phyloP scores from a whole-genome alignment of 2,797 vertebrate species.

The Vireo griseus region DNA sequence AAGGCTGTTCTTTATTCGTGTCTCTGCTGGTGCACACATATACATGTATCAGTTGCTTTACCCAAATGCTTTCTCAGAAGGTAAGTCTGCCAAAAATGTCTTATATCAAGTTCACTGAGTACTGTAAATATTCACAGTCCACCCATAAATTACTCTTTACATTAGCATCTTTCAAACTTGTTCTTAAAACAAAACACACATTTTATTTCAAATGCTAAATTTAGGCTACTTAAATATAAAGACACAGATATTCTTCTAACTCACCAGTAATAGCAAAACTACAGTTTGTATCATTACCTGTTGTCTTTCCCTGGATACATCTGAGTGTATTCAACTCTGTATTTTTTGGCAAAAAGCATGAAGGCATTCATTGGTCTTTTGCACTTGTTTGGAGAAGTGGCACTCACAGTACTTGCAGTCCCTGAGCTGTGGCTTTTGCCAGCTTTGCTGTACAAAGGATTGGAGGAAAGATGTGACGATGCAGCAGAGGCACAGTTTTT shows the following conservation, averaged over 20 bases:
- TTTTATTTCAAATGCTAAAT: background rate
- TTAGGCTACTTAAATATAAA: background rate
- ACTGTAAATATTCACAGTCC: background rate
- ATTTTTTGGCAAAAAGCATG: constrained; percentile 99
- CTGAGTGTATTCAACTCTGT: constrained; percentile 98
- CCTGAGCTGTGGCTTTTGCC: constrained; percentile 90
- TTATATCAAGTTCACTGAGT: background rate
- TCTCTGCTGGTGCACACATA: background rate
- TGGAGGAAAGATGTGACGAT: constrained; percentile 81
- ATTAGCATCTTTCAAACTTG: background rate
- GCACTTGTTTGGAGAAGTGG: constrained; percentile 94
- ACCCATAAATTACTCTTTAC: background rate
- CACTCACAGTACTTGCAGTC: constrained; percentile 82
- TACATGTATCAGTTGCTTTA: background rate
- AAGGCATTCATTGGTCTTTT: constrained; percentile 99
- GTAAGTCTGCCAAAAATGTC: background rate
- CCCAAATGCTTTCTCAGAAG: background rate
- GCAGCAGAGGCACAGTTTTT: constrained; percentile 78
- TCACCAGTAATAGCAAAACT: background rate
- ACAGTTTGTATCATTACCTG: constrained; percentile 79
- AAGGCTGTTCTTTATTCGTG: background rate
- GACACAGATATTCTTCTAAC: background rate
- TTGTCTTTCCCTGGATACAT: constrained; percentile 99
- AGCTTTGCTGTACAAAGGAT: constrained; percentile 81
- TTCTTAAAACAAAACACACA: background rate